phyloP scores from a whole-genome alignment of 2,113 vertebrate genomes.

The Cromileptes altivelis region DNA sequence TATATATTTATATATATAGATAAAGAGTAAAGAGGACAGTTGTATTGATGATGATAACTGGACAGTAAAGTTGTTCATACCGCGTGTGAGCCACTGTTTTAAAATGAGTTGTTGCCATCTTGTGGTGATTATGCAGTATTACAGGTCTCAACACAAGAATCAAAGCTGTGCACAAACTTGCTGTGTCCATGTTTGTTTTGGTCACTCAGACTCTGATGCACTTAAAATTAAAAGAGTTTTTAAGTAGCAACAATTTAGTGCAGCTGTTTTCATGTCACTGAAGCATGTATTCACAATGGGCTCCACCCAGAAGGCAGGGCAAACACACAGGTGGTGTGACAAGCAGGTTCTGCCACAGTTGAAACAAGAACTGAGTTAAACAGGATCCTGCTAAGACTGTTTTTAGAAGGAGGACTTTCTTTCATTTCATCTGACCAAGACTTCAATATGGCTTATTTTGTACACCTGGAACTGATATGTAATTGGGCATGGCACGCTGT shows the following conservation, averaged over 20 bases:
- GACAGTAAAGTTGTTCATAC: no score
- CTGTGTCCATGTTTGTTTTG: not conserved
- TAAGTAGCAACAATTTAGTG: not conserved
- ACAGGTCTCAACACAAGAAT: not conserved
- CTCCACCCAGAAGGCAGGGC: conserved; percentile 54
- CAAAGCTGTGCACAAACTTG: not conserved
- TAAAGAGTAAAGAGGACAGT: no score
- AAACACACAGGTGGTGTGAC: not conserved
- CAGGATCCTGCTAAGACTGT: not conserved
- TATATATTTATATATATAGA: no score
- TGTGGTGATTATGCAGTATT: not conserved
- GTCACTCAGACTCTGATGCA: not conserved
- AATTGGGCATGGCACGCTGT: not conserved
- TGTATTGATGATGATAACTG: no score
- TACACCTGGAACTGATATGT: not conserved
- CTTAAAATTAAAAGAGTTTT: not conserved
- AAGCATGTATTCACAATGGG: not conserved
- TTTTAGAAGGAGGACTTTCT: not conserved
- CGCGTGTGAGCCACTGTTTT: no score
- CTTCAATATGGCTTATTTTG: not conserved
- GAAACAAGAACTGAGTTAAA: conserved; percentile 26
- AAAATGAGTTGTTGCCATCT: conserved; percentile 1
- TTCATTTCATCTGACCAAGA: not conserved
- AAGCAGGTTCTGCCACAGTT: conserved; percentile 67
- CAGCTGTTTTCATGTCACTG: not conserved